Evolutionary conservation across 37 sponge, comb jelly and placozoan genomes (phyloP).

Genomic region (Oopsacas minuta): DNA sequence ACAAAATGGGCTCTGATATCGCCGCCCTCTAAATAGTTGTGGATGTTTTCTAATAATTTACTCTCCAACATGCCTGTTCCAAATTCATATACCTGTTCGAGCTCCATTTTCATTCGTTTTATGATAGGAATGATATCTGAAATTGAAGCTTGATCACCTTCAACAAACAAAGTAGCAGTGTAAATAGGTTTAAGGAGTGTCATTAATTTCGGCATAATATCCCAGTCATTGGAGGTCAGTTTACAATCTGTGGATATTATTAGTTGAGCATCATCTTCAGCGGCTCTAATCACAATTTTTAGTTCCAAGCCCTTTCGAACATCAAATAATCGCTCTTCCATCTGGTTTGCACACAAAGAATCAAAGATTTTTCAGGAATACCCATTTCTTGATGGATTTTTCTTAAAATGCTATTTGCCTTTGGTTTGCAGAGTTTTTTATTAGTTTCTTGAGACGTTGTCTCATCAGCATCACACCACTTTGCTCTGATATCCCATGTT

Average conservation of each 20-base stretch:
- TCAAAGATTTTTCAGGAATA: not conserved
- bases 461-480: constrained; percentile 12
- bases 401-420: not conserved
- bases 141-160: constrained; percentile 17
- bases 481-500: constrained; percentile 11
- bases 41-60: constrained; percentile 16
- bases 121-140: constrained; percentile 14
- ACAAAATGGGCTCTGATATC: not conserved
- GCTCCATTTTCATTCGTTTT: constrained; percentile 16
- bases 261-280: constrained; percentile 17
- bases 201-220: not conserved
- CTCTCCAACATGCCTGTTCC: not conserved
- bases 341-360: constrained; percentile 17
- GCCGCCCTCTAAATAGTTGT: constrained; percentile 9
- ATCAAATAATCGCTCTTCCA: constrained; percentile 11
- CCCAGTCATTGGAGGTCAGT: not conserved
- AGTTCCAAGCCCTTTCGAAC: constrained; percentile 17
- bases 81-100: constrained; percentile 7
- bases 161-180: not conserved
- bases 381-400: not conserved
- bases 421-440: constrained; percentile 9
- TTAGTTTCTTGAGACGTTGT: constrained; percentile 13
- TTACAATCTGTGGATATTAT: constrained; percentile 10
- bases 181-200: not conserved
- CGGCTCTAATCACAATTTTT: constrained; percentile 1